Evolutionary conservation across 2,797 vertebrate genomes (phyloP), one percentile per base, ranked within the genome.

Genomic region (Telmatherina bonti): DNA sequence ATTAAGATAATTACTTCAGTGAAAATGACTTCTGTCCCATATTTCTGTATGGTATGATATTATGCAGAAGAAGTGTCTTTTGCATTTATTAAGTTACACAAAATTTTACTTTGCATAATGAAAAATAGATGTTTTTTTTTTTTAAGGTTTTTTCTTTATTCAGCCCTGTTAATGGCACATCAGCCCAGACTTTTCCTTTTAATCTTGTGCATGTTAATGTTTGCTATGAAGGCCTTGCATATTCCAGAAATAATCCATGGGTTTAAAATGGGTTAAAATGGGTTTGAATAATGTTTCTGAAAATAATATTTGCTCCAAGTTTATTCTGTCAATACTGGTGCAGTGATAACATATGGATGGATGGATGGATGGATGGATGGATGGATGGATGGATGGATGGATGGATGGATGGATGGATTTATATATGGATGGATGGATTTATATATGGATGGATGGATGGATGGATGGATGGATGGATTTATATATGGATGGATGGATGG

Each of bases 1-100:
- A 61, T 81, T 82, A 60, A 63, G 51, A 62, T 54, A 77, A 64
- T 62, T 57, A 24, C 11, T 38, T 67, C 47, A 60, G 52, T 76
- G 8, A 31, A n/a, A 53, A 52, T 59, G 16, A 38, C 58, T 43
- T 49, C 33, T 22, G 24, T 6, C 13, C 9, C 33, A 33, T 64
- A 22, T 67, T 70, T 70, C 8, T 68, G 9, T 62, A 5, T 2
- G 43, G 27, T 56, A 12, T 67, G 54, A 52, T 57, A 30, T 22
- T 26, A 22, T 36, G n/a, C 24, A 57, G 62, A 30, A 41, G 11
- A 38, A 38, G 36, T 38, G 15, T 38, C 43, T 45, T n/a, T n/a
- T 45, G 7, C 18, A n/a, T 45, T 20, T 45, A 45, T n/a, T n/a
- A 45, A 45, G 36, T 38, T 38, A 45, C 20, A 45, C 43, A 45